A percentile compares a stretch with the other conserved stretches of the same genome.
These are phyloP conservation scores for Chaunax sp. DNA, from an alignment of 2,797 vertebrate species.

Conservation along the genomic window DNA sequence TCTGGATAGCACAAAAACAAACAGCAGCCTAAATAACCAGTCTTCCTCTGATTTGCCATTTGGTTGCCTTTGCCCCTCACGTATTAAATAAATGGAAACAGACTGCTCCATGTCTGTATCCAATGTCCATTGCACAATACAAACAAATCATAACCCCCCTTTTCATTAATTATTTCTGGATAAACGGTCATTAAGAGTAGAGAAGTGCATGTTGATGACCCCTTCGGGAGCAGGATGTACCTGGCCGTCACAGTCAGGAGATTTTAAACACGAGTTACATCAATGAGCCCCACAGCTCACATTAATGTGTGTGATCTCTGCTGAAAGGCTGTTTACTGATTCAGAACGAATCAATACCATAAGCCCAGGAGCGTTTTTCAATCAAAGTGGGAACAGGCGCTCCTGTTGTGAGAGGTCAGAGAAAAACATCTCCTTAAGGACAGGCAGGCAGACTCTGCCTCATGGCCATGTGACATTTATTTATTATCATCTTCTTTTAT, in stretches of 20 bases:
- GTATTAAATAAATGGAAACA: conserved; percentile 13
- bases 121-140: conserved; percentile 22
- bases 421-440: conserved; percentile 29
- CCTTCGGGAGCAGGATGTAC: conserved; percentile 18
- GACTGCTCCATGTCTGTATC: background rate
- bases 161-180: conserved; percentile 39
- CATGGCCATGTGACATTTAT: background rate
- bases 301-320: conserved; percentile 32
- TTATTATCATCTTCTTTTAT: too few relatives aligned
- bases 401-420: conserved; percentile 38
- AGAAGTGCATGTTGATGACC: conserved; percentile 10
- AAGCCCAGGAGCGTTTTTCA: conserved; percentile 46
- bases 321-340: conserved; percentile 51
- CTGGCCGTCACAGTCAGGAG: conserved; percentile 41
- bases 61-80: conserved; percentile 1
- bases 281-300: conserved; percentile 20
- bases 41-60: background rate
- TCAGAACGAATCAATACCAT: conserved; percentile 68
- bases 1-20: background rate
- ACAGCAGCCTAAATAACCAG: background rate
- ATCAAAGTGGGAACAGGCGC: conserved; percentile 25
- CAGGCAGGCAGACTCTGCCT: conserved; percentile 9
- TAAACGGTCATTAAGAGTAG: conserved; percentile 1
- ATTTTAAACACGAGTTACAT: conserved; percentile 23
- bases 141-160: conserved; percentile 22